phyloP scores from a whole-genome alignment of 2,113 vertebrate genomes.

The Etheostoma spectabile region DNA sequence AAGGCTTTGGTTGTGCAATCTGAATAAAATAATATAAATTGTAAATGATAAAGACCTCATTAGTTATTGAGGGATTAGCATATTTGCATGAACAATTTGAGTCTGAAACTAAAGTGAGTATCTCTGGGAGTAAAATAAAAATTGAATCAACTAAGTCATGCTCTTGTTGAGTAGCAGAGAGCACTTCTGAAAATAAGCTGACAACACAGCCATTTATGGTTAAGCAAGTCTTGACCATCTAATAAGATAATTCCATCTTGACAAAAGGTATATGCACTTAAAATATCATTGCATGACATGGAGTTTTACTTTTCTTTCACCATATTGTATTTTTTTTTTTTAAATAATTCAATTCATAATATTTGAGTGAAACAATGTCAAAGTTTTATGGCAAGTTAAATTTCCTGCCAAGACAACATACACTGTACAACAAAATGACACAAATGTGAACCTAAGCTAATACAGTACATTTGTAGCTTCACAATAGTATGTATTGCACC shows the following conservation, averaged over 20 bases:
- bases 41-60: background rate
- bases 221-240: background rate
- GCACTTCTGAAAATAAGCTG: slow-evolving; percentile 13
- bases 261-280: background rate
- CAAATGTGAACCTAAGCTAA: slow-evolving; percentile 23
- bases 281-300: background rate
- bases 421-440: slow-evolving; percentile 44
- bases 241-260: background rate
- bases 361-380: slow-evolving; percentile 47
- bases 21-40: slow-evolving; percentile 13
- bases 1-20: background rate
- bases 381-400: slow-evolving; percentile 14
- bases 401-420: slow-evolving; percentile 38
- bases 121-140: slow-evolving; percentile 6
- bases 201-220: background rate
- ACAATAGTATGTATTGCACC: slow-evolving; percentile 34
- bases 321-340: slow-evolving; percentile 27
- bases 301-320: background rate
- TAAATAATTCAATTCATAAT: slow-evolving; percentile 71
- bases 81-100: slow-evolving; percentile 4
- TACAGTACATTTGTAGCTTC: slow-evolving; percentile 48
- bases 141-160: background rate
- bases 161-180: slow-evolving; percentile 10
- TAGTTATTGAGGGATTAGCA: background rate
- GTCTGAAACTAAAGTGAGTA: slow-evolving; percentile 1